phyloP scores from a whole-genome alignment of 2,797 vertebrate species.

The Clarias fuscus region DNA sequence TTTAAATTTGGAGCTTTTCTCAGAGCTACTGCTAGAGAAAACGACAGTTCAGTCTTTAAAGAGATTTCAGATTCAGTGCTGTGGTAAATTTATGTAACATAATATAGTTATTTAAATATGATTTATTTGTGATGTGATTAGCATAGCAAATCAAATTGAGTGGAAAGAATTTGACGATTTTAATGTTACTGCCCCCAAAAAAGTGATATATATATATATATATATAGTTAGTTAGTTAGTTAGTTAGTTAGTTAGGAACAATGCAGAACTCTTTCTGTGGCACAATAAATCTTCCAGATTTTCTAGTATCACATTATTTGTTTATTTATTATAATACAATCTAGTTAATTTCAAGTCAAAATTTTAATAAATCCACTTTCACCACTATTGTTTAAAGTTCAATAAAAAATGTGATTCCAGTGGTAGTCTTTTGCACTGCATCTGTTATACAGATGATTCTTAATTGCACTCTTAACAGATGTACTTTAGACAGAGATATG shows the following conservation, averaged over 20 bases:
- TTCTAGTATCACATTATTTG: no score
- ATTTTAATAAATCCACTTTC: not conserved
- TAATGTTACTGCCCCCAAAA: not conserved
- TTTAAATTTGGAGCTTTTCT: not conserved
- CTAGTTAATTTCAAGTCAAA: not conserved
- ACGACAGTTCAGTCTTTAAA: not conserved
- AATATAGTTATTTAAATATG: not conserved
- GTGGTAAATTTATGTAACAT: not conserved
- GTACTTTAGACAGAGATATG: not conserved
- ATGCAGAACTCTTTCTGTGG: no score
- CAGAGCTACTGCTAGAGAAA: not conserved
- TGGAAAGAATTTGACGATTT: not conserved
- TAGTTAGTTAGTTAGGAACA: not conserved
- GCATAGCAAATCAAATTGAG: not conserved
- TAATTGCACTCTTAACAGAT: not conserved
- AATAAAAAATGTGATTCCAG: not conserved
- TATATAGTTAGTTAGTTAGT: no score
- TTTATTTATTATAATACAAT: not conserved
- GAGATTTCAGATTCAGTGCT: not conserved
- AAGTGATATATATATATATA: no score
- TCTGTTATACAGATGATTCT: not conserved
- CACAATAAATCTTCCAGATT: no score
- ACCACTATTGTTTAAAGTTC: not conserved
- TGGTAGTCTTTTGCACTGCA: not conserved
- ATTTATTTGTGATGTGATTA: slow-evolving; percentile 1